Evolutionary conservation across 1,140 invertebrate species (phyloP), one percentile per base, ranked within the genome.

Genomic region (Bombus confusus): DNA sequence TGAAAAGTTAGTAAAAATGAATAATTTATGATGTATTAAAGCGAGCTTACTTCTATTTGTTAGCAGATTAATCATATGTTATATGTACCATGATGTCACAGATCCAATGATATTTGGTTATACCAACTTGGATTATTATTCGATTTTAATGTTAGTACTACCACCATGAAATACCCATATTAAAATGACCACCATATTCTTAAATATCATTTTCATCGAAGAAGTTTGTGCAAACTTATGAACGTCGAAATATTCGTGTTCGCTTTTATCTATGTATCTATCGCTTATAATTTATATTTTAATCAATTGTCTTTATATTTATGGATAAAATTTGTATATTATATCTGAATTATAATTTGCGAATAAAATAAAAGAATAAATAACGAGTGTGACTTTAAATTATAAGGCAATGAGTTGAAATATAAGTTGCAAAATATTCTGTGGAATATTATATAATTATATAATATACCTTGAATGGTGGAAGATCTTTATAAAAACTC

Each of bases 161-260:
- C 3, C 83, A 80, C 83, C 77, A 71, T 39, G 34, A 59, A 72
- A 72, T 39, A 59, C n/a, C 25, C 37, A 78, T 78, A 69, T 78
- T 59, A 78, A 37, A 22, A 25, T 34, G 64, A 57, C 22, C 41
- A 78, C 18, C 43, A 47, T 59, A 25, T 78, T 71, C 52, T 25
- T 9, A 28, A 74, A 31, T 25, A 41, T 66, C 15, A 18, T 73
- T 43, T 34, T 69, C 37, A 75, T 22, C 59, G 15, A 75, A 85
- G 71, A 85, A 81, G 25, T 81, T 74, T 81, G 84, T 81, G 79
- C 78, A 74, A 66, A 57, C 31, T 52, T 66, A 66, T 52, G n/a
- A 25, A 68, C 10, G 3, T 52, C 1, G 3, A 57, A 52, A 52
- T 69, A 22, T 39, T 66, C 5, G n/a, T 28, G 31, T 80, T 43